A percentile compares a stretch with the other conserved stretches of the same genome.
Evolutionary conservation across 2,113 vertebrate species (phyloP).

Genomic region (Athene noctua): DNA sequence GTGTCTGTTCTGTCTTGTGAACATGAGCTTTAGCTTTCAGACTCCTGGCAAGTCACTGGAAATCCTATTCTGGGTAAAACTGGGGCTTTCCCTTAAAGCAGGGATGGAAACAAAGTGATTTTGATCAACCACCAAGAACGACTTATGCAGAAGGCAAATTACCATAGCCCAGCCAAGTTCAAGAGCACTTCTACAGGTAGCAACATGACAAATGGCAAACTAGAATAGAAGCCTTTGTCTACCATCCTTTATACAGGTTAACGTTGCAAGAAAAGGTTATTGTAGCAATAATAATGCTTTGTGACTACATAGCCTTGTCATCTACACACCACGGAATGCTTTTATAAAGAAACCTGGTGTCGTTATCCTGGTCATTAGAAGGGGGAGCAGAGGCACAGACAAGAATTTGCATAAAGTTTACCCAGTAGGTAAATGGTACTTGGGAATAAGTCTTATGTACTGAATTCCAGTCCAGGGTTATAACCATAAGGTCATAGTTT

Average conservation of each 20-base stretch:
- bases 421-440: not conserved
- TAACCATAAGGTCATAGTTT: not conserved
- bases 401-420: conserved; percentile 53
- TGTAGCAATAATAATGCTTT: not conserved
- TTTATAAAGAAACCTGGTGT: not conserved
- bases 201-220: not conserved
- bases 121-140: not conserved
- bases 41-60: not conserved
- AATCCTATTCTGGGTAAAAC: not conserved
- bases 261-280: not conserved
- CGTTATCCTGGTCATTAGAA: not conserved
- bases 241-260: not conserved
- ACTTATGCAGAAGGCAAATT: not conserved
- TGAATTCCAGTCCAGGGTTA: not conserved
- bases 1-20: not conserved
- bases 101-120: not conserved
- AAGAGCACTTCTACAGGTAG: not conserved
- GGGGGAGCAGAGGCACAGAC: not conserved
- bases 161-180: not conserved
- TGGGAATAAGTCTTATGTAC: not conserved
- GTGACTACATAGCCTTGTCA: not conserved
- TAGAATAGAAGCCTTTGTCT: conserved; percentile 6
- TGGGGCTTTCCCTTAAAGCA: not conserved
- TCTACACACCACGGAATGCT: not conserved
- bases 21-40: not conserved